Evolutionary conservation across 2,888 invertebrate species (phyloP).

Genomic region (Spisula solida): DNA sequence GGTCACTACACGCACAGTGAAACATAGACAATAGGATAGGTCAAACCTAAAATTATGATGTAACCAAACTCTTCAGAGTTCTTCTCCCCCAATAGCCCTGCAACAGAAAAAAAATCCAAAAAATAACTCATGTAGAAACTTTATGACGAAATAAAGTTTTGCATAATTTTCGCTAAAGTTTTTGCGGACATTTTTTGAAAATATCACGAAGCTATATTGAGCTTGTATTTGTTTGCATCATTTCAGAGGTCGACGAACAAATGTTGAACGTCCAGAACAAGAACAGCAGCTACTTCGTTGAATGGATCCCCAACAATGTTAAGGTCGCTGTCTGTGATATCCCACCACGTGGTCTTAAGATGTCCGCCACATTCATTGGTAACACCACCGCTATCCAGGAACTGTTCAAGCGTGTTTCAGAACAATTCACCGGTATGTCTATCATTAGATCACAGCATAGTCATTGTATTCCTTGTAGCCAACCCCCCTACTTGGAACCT

Average conservation of each 20-base stretch:
- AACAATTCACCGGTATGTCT: conserved; percentile 89
- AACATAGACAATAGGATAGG: no score
- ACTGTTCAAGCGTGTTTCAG: conserved; percentile 84
- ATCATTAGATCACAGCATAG: background rate
- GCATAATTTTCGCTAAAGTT: no score
- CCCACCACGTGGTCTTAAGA: conserved; percentile 94
- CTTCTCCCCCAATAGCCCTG: no score
- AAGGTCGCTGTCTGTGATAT: conserved; percentile 67
- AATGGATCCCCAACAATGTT: conserved; percentile 96
- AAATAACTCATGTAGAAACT: no score
- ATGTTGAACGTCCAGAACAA: conserved; percentile 98
- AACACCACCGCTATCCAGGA: conserved; percentile 83
- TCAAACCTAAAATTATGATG: no score
- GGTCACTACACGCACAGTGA: no score
- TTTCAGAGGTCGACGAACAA: conserved; percentile 93
- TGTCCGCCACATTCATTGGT: conserved; percentile 89
- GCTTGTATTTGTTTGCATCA: background rate
- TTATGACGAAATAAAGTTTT: no score
- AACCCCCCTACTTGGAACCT: no score
- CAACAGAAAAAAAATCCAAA: no score
- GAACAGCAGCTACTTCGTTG: conserved; percentile 94
- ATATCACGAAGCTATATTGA: background rate
- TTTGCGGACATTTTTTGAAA: no score
- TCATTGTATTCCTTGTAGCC: no score
- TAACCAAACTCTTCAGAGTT: no score